Evolutionary conservation across 2,113 vertebrate species (phyloP).

Genomic region (Capreolus pygargus): DNA sequence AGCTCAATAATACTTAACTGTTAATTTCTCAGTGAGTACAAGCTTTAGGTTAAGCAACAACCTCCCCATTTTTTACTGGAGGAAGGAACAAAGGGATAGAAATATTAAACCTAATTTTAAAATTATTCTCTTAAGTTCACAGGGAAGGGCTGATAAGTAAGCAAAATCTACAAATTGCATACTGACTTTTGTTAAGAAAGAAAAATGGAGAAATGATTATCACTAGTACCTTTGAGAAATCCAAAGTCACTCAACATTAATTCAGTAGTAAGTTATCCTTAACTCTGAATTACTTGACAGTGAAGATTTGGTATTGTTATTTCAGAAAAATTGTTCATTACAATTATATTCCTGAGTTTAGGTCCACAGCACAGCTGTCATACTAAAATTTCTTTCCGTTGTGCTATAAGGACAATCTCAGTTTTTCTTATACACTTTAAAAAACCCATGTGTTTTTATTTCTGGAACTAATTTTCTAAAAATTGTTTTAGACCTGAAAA

Average conservation of each 20-base stretch:
- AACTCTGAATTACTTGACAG: not conserved
- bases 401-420: not conserved
- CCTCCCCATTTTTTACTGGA: not conserved
- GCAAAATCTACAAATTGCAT: not conserved
- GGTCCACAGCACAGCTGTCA: not conserved
- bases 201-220: not conserved
- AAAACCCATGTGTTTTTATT: not conserved
- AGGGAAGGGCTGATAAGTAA: not conserved
- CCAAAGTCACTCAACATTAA: not conserved
- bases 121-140: not conserved
- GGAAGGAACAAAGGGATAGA: not conserved
- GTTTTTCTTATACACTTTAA: not conserved
- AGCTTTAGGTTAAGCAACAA: not conserved
- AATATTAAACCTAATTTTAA: not conserved
- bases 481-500: slow-evolving; percentile 9
- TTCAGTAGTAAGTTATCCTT: not conserved
- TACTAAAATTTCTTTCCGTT: not conserved
- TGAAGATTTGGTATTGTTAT: not conserved
- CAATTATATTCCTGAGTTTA: not conserved
- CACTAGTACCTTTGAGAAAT: not conserved
- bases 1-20: not conserved
- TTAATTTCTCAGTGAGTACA: not conserved
- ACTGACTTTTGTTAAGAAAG: not conserved
- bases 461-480: slow-evolving; percentile 15
- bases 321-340: not conserved